These are phyloP conservation scores for Kryphioiulus occultus DNA, from an alignment of 2,888 invertebrate genomes.

Conservation along the genomic window DNA sequence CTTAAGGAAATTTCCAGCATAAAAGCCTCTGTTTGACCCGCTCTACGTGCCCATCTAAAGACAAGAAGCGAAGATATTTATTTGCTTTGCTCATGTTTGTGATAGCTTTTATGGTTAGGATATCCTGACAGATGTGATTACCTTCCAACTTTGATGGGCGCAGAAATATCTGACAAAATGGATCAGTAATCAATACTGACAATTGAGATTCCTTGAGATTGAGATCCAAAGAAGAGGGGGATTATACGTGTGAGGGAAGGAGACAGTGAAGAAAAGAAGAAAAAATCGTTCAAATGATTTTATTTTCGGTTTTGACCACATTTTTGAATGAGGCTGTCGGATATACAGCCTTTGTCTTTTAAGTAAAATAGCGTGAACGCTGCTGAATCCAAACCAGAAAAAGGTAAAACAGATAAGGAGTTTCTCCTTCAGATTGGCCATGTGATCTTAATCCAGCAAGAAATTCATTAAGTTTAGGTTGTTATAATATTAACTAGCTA, in stretches of 20 bases:
- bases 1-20: conserved; percentile 20
- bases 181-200: conserved; percentile 46
- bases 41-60: conserved; percentile 14
- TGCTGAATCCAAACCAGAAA: neutral
- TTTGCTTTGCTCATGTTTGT: conserved; percentile 45
- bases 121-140: conserved; percentile 49
- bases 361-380: neutral
- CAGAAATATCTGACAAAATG: conserved; percentile 46
- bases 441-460: neutral
- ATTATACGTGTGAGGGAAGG: conserved; percentile 6
- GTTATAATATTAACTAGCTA: too few species aligned
- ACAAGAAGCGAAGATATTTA: conserved; percentile 36
- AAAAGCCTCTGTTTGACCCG: conserved; percentile 28
- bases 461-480: too few species aligned
- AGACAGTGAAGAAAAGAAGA: neutral
- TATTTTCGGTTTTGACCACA: conserved; percentile 27
- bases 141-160: conserved; percentile 37
- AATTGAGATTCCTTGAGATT: conserved; percentile 42
- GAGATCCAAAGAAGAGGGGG: conserved; percentile 28
- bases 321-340: neutral
- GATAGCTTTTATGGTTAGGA: conserved; percentile 49
- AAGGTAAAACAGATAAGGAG: neutral
- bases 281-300: conserved; percentile 7
- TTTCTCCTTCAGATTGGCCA: neutral
- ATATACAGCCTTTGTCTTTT: neutral